A percentile compares a stretch with the other conserved stretches of the same genome.
Evolutionary conservation across 2,888 invertebrate genomes (phyloP).

Genomic region (Tortrix viridana): DNA sequence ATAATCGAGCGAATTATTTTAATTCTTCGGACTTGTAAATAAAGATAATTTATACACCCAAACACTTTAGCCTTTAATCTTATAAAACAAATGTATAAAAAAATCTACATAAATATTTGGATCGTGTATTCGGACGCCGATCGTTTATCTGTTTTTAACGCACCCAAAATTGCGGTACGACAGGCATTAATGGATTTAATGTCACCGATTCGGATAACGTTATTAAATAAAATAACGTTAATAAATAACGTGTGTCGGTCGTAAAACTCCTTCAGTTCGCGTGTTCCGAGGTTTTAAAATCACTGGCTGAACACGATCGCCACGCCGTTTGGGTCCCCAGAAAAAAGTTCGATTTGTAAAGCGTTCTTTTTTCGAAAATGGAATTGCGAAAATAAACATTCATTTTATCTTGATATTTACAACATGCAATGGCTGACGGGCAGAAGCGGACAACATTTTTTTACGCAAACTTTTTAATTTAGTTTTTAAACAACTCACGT

Average conservation of each 20-base stretch:
- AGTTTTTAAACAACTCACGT: background rate
- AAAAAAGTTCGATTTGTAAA: constrained; percentile 35
- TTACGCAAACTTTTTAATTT: constrained; percentile 19
- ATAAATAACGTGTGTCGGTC: constrained; percentile 70
- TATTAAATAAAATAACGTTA: constrained; percentile 69
- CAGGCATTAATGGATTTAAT: constrained; percentile 68
- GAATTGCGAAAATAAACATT: constrained; percentile 27
- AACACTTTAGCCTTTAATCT: constrained; percentile 30
- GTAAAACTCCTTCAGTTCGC: constrained; percentile 63
- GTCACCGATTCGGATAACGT: constrained; percentile 68
- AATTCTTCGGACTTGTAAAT: constrained; percentile 20
- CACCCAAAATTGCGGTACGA: constrained; percentile 56
- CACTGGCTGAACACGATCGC: constrained; percentile 36
- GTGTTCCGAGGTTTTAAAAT: constrained; percentile 51
- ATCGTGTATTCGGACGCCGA: constrained; percentile 21
- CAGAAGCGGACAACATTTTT: constrained; percentile 20
- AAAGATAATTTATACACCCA: constrained; percentile 30
- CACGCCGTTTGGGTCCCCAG: constrained; percentile 18
- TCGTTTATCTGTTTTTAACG: constrained; percentile 52
- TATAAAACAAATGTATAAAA: constrained; percentile 34
- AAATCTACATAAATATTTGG: constrained; percentile 33
- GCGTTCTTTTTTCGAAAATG: constrained; percentile 25
- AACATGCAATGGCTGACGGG: constrained; percentile 27
- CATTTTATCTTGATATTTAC: constrained; percentile 33
- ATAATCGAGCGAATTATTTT: constrained; percentile 22